Evolutionary conservation across 2,113 vertebrate genomes (phyloP), one percentile per base, ranked within the genome.

Genomic region (Capra hircus): DNA sequence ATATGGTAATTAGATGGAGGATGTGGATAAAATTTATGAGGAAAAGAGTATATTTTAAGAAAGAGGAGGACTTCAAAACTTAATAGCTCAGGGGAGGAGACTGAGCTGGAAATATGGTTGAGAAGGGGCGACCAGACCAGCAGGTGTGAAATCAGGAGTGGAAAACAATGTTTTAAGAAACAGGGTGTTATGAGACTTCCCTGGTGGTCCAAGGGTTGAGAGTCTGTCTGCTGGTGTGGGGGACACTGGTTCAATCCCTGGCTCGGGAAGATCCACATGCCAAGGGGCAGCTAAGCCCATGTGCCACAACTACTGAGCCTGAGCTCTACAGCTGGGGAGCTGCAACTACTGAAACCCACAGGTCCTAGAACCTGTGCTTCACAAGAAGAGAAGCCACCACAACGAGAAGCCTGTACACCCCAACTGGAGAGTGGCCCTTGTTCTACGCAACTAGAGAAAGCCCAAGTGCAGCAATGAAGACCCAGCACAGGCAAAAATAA

Each of bases 211-310:
- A 52, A 6, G 13, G 45, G 45, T 50, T 50, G 48, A n/a, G 48
- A 52, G 48, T 7, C 30, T 1, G 10, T 30, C 30, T 82, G 30
- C 10, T 33, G 48, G 17, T 7, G 30, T 33, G 10, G 1, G 10
- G 80, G 10, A 52, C 30, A n/a, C 1, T 12, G 48, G 48, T 52
- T 82, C 10, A 6, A 4, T 19, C 30, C 48, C 80, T 82, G 45
- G 28, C 5, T 28, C 0, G 0, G 78, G 78, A 81, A 50, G 45
- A 81, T 50, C 45, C 28, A 50, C 5, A 81, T 19, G 78, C 27
- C 45, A 6, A 5, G 45, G 78, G 28, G 78, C 16, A 81, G 6
- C 5, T 6, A 19, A 50, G 4, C 16, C 9, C 0, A 0, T 50
- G 28, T 6, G 16, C 78, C 45, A 81, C 45, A 50, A 12, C 28